Percentiles rank a stretch among this genome's conserved stretches.
phyloP scores from a whole-genome alignment of 2,888 invertebrate genomes.

The Linnaemya tessellans region DNA sequence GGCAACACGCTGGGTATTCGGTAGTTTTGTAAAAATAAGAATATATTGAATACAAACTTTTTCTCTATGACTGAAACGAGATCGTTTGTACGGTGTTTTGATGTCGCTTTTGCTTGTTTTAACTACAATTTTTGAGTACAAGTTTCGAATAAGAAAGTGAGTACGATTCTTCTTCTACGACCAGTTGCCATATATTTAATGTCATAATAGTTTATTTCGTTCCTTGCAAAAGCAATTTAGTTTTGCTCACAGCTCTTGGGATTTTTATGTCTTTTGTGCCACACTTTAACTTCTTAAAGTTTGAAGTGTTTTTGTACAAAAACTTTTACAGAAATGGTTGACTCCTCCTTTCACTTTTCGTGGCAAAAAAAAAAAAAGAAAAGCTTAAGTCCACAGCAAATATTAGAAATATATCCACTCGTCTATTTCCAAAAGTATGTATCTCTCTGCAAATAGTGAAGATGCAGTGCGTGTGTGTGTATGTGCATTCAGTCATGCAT shows the following conservation, averaged over 20 bases:
- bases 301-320: constrained; percentile 30
- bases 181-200: not conserved
- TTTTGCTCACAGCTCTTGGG: constrained; percentile 34
- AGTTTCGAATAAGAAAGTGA: not conserved
- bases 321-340: constrained; percentile 28
- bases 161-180: not conserved
- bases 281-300: constrained; percentile 28
- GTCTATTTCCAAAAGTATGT: constrained; percentile 10
- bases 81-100: too few species aligned
- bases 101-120: too few species aligned
- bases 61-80: too few species aligned
- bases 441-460: not conserved
- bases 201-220: not conserved
- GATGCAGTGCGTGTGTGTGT: not conserved
- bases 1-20: too few species aligned
- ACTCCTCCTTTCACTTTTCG: constrained; percentile 4
- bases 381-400: constrained; percentile 41
- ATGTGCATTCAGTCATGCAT: constrained; percentile 1
- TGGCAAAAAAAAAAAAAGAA: constrained; percentile 6
- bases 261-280: constrained; percentile 1
- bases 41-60: too few species aligned
- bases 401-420: constrained; percentile 40
- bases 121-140: too few species aligned
- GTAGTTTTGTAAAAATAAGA: too few species aligned
- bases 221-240: constrained; percentile 12